phyloP scores from a whole-genome alignment of 2,888 invertebrate species.

The Bembecia ichneumoniformis region DNA sequence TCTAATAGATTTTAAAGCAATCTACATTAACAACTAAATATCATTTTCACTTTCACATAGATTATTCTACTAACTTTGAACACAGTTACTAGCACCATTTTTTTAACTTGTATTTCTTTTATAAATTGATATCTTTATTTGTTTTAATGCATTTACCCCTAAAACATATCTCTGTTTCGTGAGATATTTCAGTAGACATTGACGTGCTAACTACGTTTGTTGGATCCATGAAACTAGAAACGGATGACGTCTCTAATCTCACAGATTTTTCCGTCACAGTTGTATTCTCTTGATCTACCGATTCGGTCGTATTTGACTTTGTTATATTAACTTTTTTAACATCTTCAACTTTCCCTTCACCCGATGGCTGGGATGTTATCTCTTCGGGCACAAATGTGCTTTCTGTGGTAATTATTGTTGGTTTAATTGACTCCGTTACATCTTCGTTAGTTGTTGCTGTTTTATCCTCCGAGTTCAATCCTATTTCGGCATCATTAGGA shows the following conservation, averaged over 20 bases:
- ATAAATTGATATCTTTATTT: slow-evolving; percentile 45
- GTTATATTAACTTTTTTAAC: slow-evolving; percentile 15
- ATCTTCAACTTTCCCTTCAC: slow-evolving; percentile 17
- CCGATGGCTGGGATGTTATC: slow-evolving; percentile 32
- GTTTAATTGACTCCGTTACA: slow-evolving; percentile 29
- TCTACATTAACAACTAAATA: slow-evolving; percentile 6
- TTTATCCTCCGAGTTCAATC: not conserved
- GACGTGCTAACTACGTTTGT: slow-evolving; percentile 78
- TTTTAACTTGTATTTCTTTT: slow-evolving; percentile 17
- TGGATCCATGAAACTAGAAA: slow-evolving; percentile 63
- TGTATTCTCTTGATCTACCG: slow-evolving; percentile 13
- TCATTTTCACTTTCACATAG: slow-evolving; percentile 5
- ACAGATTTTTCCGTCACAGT: slow-evolving; percentile 20
- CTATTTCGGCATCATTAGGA: slow-evolving; percentile 22
- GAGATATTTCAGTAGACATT: slow-evolving; percentile 85
- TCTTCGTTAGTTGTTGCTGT: slow-evolving; percentile 20
- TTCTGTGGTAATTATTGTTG: slow-evolving; percentile 44
- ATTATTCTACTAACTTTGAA: slow-evolving; percentile 38
- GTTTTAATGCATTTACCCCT: slow-evolving; percentile 87
- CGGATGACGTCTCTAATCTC: slow-evolving; percentile 38
- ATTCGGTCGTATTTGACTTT: slow-evolving; percentile 15
- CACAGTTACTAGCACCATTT: slow-evolving; percentile 45
- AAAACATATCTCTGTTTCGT: slow-evolving; percentile 91
- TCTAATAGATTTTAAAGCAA: too few relatives aligned
- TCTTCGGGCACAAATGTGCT: slow-evolving; percentile 55